Base-by-base conservation (phyloP, 1,140 invertebrate species). In the Drosophila insularis region DNA sequence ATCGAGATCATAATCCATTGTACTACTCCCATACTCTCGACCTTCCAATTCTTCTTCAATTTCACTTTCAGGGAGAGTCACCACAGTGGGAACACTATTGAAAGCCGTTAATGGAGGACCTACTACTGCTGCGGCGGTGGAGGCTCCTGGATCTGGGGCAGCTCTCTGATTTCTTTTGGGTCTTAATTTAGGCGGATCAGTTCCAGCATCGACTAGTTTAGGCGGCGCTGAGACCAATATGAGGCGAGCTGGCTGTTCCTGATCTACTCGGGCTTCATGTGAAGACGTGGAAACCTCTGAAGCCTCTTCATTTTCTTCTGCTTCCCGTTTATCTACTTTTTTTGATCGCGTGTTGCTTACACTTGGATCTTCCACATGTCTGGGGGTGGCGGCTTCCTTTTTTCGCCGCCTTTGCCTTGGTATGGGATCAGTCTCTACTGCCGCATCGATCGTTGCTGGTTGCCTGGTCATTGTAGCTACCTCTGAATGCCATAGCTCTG, bases 1-100 rank as follows among this genome's bases (percentile, higher is more conserved):
- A 19, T 73, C 74, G 6, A 3, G 21, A 1, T 89, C 80, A 14
- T 89, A 89, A 0, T 23, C 1, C 0, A 73, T 50, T 2, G 23
- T 14, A 4, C 8, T 60, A 31, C 35, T 59, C 3, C 19, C 14
- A 46, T 19, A 3, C 4, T 6, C 5, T 27, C 27, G 4, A 17
- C 23, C 11, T 65, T 10, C 13, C 17, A n/a, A 0, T 35, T 5
- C 32, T 6, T 37, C 4, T 23, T 17, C 17, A 11, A 7, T 35
- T 19, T 10, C 7, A 21, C 11, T 11, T 5, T 50, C 2, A 8
- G 1, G n/a, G 10, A 31, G 11, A 1, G 10, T 8, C 4, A 23
- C 11, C 23, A 23, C 2, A 13, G 0, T 2, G 1, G 23, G 19
- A 6, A 19, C 3, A n/a, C 7, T 14, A 31, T 55, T 14, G n/a